These are phyloP conservation scores for Eucidaris tribuloides DNA, from an alignment of 35 echinoderm and acorn worm genomes.

Conservation along the genomic window DNA sequence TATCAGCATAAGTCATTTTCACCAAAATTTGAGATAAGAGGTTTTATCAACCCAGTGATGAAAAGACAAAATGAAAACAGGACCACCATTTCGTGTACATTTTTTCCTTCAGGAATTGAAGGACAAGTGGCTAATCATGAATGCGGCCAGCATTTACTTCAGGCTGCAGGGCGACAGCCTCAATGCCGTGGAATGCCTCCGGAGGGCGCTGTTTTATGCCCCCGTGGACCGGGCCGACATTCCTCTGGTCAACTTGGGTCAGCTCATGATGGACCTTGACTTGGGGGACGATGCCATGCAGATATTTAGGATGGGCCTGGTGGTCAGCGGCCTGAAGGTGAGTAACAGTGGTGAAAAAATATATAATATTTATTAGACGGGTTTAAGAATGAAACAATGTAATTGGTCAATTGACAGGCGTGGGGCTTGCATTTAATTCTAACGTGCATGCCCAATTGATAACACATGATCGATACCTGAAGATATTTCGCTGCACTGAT, in stretches of 20 bases:
- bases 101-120: constrained; percentile 24
- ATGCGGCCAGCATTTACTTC: constrained; percentile 75
- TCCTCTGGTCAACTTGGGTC: constrained; percentile 67
- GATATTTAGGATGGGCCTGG: constrained; percentile 75
- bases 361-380: background rate
- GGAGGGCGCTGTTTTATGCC: constrained; percentile 70
- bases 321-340: constrained; percentile 82
- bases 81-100: too few relatives aligned
- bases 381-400: too few relatives aligned
- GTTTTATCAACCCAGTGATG: too few relatives aligned
- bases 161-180: constrained; percentile 53
- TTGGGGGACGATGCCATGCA: constrained; percentile 72
- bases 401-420: too few relatives aligned
- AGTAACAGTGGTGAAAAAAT: too few relatives aligned
- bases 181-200: constrained; percentile 84
- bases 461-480: too few relatives aligned
- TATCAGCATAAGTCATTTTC: too few relatives aligned
- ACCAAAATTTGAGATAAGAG: too few relatives aligned
- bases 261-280: constrained; percentile 51
- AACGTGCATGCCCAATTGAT: too few relatives aligned
- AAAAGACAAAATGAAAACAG: too few relatives aligned
- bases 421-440: too few relatives aligned
- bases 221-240: constrained; percentile 68
- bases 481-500: too few relatives aligned
- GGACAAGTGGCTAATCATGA: constrained; percentile 76